phyloP scores from a whole-genome alignment of 2,888 invertebrate genomes.

The Nymphalis polychloros region DNA sequence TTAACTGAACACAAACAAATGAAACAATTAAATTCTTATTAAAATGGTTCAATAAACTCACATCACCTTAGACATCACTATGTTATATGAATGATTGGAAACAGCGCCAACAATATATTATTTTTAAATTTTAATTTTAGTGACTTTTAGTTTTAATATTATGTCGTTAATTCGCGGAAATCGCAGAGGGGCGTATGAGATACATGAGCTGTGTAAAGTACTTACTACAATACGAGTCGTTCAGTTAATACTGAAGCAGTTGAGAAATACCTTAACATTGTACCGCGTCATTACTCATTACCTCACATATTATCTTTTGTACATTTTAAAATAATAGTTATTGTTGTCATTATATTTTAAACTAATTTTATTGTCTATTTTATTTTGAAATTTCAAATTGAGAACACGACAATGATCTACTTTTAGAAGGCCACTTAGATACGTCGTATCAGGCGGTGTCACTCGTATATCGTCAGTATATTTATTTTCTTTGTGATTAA shows the following conservation, averaged over 20 bases:
- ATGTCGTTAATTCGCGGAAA: slow-evolving; percentile 11
- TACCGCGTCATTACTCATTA: slow-evolving; percentile 77
- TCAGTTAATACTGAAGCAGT: slow-evolving; percentile 64
- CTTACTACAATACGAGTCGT: slow-evolving; percentile 40
- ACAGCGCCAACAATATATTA: neutral
- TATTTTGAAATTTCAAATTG: slow-evolving; percentile 65
- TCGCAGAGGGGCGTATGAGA: neutral
- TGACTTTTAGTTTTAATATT: neutral
- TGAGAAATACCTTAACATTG: slow-evolving; percentile 49
- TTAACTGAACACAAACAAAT: slow-evolving; percentile 56
- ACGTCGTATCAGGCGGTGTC: slow-evolving; percentile 64
- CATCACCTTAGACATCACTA: slow-evolving; percentile 28
- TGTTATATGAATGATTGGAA: neutral
- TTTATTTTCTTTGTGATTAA: slow-evolving; percentile 74
- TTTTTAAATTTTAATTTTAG: slow-evolving; percentile 14
- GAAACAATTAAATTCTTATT: neutral
- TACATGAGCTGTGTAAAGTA: slow-evolving; percentile 18
- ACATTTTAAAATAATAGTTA: slow-evolving; percentile 67
- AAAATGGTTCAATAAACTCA: neutral
- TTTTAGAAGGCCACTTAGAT: slow-evolving; percentile 70
- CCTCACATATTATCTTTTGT: slow-evolving; percentile 74
- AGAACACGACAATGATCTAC: slow-evolving; percentile 63
- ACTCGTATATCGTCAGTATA: slow-evolving; percentile 66
- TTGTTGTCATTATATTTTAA: slow-evolving; percentile 74
- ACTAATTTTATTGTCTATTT: slow-evolving; percentile 69